Base-by-base conservation (phyloP, 2,888 invertebrate genomes). In the Eremobia ochroleuca region DNA sequence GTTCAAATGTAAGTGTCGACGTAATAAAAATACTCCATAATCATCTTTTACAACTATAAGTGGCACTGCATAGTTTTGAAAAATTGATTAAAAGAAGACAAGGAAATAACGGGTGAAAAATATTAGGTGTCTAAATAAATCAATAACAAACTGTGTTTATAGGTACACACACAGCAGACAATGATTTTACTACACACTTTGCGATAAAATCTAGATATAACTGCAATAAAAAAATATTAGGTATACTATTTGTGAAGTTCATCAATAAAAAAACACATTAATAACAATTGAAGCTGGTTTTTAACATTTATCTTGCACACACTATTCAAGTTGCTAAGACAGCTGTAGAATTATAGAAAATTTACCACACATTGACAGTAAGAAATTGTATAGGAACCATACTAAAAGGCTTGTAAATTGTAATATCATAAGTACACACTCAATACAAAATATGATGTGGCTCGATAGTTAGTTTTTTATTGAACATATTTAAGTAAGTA, bases 311-410 rank as follows among this genome's bases (percentile, higher is more conserved):
- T 69, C 4, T 81, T 81, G 40, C 79, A 81, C 55, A 46, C 62
- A 25, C 65, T 80, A 80, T 46, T 61, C 18, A 46, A 66, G 71
- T 74, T 31, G 55, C 64, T 79, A 79, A 86, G 73, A 78, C 65
- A 75, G 55, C 75, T 81, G 77, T 70, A 85, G 58, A 76, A 31
- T 69, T 25, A 83, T 82, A 86, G 78, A 88, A 85, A 88, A 78
- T 8, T n/a, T 62, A n/a, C 46, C 77, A 80, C 77, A 77, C 76
- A 70, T 77, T 76, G 79, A 87, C 61, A 73, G 79, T 88, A 81
- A 85, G 79, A 89, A 78, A 83, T 82, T 82, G 82, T 87, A 87
- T 92, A 92, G 92, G 92, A 92, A 92, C 92, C 87, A 82, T 87
- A 85, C 85, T 86, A 85, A 87, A 91, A 90, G 90, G 90, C 90